Evolutionary conservation across 2,888 invertebrate species (phyloP), one percentile per base, ranked within the genome.

Genomic region (Gibbula magus): DNA sequence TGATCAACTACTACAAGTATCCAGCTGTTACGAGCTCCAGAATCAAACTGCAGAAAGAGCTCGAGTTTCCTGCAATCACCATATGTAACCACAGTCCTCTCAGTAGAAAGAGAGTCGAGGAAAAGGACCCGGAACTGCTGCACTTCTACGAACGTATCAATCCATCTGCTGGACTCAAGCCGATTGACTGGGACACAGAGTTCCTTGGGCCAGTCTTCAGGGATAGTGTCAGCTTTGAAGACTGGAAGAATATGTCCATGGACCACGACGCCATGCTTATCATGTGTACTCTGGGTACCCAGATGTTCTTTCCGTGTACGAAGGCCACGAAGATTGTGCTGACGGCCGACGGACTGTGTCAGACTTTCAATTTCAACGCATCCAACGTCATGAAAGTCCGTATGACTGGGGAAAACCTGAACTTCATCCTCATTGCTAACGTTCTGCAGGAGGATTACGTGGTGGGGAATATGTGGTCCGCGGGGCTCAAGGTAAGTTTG

Each of bases 1-100:
- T 76, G n/a, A 54, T 32, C 54, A 76, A 76, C 75, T 76, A 76
- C 75, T 76, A 76, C 75, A 25, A 35, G 18, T 76, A 76, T 20
- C 75, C 75, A 16, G 29, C 13, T 18, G 54, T 76, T 2, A 76
- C 75, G n/a, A 51, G 35, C 52, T 29, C 51, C 18, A 25, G 29
- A 22, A 32, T 54, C 5, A 56, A 53, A 22, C n/a, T 54, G 13
- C 29, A 16, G 13, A 18, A 76, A 32, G 75, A 76, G 32, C 39
- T 76, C 0, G 54, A 20, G 1, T 76, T 76, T 22, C 75, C 75
- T 10, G 56, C 75, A 8, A 32, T 76, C 18, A 76, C 75, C 56
- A 29, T 76, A 4, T 76, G 75, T 29, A 76, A 54, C 54, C 75
- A 32, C n/a, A 51, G 54, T n/a, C 75, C 75, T 13, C 35, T 56